Evolutionary conservation across 2,797 vertebrate species (phyloP).

Genomic region (Tapera naevia): DNA sequence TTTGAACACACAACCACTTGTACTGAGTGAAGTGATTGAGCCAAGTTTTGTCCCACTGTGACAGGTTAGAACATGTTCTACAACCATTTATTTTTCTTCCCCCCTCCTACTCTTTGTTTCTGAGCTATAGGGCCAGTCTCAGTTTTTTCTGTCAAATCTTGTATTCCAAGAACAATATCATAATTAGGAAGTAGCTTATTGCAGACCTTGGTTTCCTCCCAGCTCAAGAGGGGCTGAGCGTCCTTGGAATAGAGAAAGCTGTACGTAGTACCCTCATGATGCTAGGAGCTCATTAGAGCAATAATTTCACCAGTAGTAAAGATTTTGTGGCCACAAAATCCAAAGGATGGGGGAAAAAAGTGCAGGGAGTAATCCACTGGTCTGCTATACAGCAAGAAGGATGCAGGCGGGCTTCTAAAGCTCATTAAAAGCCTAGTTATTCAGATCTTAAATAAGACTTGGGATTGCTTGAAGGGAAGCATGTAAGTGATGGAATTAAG

Average conservation of each 20-base stretch:
- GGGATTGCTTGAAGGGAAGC: not conserved
- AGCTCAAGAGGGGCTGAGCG: not conserved
- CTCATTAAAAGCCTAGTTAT: not conserved
- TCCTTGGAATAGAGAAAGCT: not conserved
- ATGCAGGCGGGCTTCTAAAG: not conserved
- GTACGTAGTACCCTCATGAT: not conserved
- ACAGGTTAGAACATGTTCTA: too few species aligned
- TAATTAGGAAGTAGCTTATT: not conserved
- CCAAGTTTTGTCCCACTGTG: too few species aligned
- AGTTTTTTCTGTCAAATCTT: too few species aligned
- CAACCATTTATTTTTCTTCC: too few species aligned
- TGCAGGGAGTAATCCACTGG: not conserved
- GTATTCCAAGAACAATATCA: not conserved
- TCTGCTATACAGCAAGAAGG: not conserved
- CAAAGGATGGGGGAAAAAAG: not conserved
- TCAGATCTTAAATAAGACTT: not conserved
- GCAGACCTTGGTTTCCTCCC: not conserved
- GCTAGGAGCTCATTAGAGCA: not conserved
- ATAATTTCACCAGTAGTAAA: not conserved
- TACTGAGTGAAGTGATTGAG: too few species aligned
- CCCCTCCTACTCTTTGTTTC: too few species aligned
- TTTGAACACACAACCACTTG: too few species aligned
- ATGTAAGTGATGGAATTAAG: fast-evolving
- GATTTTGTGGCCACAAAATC: not conserved
- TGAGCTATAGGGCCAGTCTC: too few species aligned